Conservation (phyloP, 2,797 vertebrate genomes). For the Loris lydekkerianus region DNA sequence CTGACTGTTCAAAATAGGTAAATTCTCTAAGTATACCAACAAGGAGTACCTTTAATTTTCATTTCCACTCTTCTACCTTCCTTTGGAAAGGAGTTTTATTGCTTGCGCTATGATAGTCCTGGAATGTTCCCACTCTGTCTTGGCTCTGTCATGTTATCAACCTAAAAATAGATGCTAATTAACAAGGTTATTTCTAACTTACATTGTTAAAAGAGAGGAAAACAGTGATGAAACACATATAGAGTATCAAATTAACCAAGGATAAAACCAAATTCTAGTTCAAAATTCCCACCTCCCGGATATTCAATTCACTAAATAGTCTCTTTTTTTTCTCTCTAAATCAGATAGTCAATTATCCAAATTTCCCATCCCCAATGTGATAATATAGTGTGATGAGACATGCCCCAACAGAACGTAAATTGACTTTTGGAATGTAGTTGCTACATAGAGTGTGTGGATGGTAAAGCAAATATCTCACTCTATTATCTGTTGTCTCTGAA, state of each 20-base stretch:
- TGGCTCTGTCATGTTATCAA: slow-evolving; percentile 79
- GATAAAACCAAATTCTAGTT: slow-evolving; percentile 83
- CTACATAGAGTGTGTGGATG: slow-evolving; percentile 83
- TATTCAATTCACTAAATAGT: slow-evolving; percentile 85
- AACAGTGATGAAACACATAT: slow-evolving; percentile 76
- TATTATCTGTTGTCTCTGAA: slow-evolving; percentile 92
- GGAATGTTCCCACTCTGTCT: slow-evolving; percentile 80
- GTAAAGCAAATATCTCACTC: slow-evolving; percentile 91
- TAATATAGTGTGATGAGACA: slow-evolving; percentile 91
- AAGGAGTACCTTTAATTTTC: slow-evolving; percentile 23
- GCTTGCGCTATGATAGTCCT: slow-evolving; percentile 58
- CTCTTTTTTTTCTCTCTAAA: slow-evolving; percentile 81
- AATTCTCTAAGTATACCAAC: not conserved
- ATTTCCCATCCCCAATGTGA: slow-evolving; percentile 89
- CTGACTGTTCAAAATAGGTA: not conserved
- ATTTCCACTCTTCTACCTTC: slow-evolving; percentile 71
- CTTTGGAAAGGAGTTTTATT: slow-evolving; percentile 67
- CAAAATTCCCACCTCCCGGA: slow-evolving; percentile 85
- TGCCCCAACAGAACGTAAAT: slow-evolving; percentile 90
- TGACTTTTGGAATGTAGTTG: slow-evolving; percentile 88
- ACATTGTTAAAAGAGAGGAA: slow-evolving; percentile 80
- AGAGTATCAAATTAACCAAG: slow-evolving; percentile 84
- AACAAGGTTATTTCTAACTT: slow-evolving; percentile 84
- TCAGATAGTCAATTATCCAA: slow-evolving; percentile 91
- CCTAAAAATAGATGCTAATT: slow-evolving; percentile 85